phyloP scores from a whole-genome alignment of 1,140 invertebrate genomes.

The Helicoverpa armigera region DNA sequence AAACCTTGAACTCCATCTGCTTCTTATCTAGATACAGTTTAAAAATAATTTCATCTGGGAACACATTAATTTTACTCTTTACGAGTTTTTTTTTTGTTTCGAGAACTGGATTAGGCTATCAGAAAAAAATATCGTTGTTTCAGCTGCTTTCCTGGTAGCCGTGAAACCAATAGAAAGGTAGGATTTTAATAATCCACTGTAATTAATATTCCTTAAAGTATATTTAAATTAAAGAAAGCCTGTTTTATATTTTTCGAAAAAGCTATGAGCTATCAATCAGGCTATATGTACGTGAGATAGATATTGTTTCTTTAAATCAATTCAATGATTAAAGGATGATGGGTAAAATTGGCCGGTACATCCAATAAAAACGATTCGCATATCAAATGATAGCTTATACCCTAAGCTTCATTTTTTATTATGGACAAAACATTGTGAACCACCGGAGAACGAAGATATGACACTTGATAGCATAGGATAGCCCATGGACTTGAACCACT shows the following conservation, averaged over 20 bases:
- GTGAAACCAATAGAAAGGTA: neutral
- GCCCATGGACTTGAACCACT: too few species aligned
- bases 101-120: neutral
- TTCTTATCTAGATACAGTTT: conserved; percentile 30
- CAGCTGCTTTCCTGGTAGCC: neutral
- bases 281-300: too few species aligned
- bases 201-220: neutral
- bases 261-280: too few species aligned
- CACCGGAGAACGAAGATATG: too few species aligned
- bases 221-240: neutral
- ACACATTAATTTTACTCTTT: conserved; percentile 15
- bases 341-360: too few species aligned
- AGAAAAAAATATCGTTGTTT: neutral
- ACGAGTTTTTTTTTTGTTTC: neutral
- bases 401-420: too few species aligned
- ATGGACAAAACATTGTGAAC: too few species aligned
- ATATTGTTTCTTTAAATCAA: too few species aligned
- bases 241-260: neutral
- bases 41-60: conserved; percentile 16
- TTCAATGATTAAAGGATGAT: too few species aligned
- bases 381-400: too few species aligned
- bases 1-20: conserved; percentile 41
- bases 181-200: neutral
- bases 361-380: too few species aligned
- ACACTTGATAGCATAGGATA: too few species aligned